A percentile compares a stretch with the other conserved stretches of the same genome.
These are phyloP conservation scores for Catocala nupta DNA, from an alignment of 2,888 invertebrate species.

Conservation along the genomic window DNA sequence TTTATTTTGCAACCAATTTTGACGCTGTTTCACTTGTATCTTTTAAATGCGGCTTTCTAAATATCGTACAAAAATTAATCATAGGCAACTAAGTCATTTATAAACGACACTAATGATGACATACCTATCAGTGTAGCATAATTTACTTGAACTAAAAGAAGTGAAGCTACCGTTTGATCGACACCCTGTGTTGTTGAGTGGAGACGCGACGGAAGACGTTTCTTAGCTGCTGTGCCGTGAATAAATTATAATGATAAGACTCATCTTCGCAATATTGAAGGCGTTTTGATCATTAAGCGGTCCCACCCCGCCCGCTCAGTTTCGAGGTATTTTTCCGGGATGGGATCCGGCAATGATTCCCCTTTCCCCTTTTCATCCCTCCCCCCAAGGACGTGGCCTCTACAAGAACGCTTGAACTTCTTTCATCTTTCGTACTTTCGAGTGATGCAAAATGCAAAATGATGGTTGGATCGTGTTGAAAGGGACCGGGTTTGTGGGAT, in stretches of 20 bases:
- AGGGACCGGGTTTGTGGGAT: slow-evolving; percentile 37
- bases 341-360: slow-evolving; percentile 62
- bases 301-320: slow-evolving; percentile 59
- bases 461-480: slow-evolving; percentile 57
- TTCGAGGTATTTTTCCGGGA: slow-evolving; percentile 74
- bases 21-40: no score
- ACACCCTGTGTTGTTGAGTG: slow-evolving; percentile 13
- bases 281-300: slow-evolving; percentile 82
- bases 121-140: background rate
- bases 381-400: slow-evolving; percentile 64
- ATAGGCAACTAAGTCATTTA: no score
- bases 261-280: slow-evolving; percentile 82
- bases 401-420: slow-evolving; percentile 72
- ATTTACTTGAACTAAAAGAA: background rate
- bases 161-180: background rate
- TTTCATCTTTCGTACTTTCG: slow-evolving; percentile 73
- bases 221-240: slow-evolving; percentile 73
- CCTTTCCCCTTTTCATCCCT: slow-evolving; percentile 60
- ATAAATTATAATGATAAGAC: slow-evolving; percentile 85
- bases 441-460: slow-evolving; percentile 64
- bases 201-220: slow-evolving; percentile 51
- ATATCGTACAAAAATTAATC: no score
- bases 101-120: no score
- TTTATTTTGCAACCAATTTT: no score
- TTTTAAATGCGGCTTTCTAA: no score